Conservation (phyloP, 2,113 vertebrate species). For the Rhabdomys dilectus region DNA sequence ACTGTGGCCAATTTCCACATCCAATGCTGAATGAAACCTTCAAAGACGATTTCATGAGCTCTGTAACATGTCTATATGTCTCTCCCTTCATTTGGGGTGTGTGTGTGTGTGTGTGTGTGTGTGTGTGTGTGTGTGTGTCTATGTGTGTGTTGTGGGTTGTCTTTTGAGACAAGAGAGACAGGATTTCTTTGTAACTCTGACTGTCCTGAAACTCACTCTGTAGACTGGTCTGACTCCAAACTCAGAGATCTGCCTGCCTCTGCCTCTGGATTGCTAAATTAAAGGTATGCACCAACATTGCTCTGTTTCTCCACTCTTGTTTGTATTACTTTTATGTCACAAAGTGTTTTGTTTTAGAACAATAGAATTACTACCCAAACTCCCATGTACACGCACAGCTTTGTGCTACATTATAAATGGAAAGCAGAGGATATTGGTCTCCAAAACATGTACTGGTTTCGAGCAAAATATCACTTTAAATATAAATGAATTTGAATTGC, state of each 20-base stretch:
- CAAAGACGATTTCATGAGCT: slow-evolving; percentile 79
- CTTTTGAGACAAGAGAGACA: not conserved
- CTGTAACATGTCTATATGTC: slow-evolving; percentile 79
- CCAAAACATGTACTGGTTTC: slow-evolving; percentile 1
- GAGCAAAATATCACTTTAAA: not conserved
- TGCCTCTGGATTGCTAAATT: not conserved
- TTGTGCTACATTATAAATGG: slow-evolving; percentile 16
- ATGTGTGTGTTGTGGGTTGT: not conserved
- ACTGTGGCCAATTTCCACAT: slow-evolving; percentile 59
- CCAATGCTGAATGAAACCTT: slow-evolving; percentile 73
- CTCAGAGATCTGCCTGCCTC: not conserved
- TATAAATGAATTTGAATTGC: slow-evolving; percentile 26
- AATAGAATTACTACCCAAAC: slow-evolving; percentile 71
- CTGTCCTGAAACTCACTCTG: not conserved
- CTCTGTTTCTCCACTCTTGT: not conserved
- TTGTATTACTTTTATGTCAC: slow-evolving; percentile 78
- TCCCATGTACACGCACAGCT: slow-evolving; percentile 30
- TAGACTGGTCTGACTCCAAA: not conserved
- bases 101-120: no score
- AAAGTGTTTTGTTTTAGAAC: slow-evolving; percentile 76
- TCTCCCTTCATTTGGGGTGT: not conserved
- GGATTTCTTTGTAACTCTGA: not conserved
- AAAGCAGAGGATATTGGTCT: slow-evolving; percentile 27
- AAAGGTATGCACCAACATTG: not conserved
- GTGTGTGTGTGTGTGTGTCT: no score